Evolutionary conservation across 1,140 invertebrate species (phyloP).

Genomic region (Drosophila mauritiana): DNA sequence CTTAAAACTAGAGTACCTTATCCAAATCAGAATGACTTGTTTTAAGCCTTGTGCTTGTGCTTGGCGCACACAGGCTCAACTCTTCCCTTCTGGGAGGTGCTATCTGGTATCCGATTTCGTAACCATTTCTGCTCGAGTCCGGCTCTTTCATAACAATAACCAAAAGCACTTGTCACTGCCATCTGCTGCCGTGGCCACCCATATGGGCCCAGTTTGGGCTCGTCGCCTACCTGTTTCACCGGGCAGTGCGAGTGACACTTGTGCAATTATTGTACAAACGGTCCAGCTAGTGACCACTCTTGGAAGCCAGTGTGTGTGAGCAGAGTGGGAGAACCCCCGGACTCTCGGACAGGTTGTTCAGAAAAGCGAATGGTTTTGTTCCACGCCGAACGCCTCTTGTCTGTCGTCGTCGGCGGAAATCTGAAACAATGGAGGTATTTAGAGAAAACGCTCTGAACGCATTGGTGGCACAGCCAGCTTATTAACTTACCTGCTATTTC

Average conservation of each 20-base stretch:
- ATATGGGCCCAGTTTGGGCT: constrained; percentile 41
- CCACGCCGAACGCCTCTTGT: constrained; percentile 11
- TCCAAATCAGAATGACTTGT: neutral
- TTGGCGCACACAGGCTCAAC: neutral
- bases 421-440: constrained; percentile 70
- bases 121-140: constrained; percentile 27
- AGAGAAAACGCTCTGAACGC: constrained; percentile 68
- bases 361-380: constrained; percentile 27
- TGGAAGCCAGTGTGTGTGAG: constrained; percentile 8
- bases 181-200: constrained; percentile 31
- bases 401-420: constrained; percentile 38
- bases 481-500: constrained; percentile 76
- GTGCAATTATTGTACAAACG: constrained; percentile 72
- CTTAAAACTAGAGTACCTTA: neutral
- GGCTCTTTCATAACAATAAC: constrained; percentile 39
- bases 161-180: constrained; percentile 38
- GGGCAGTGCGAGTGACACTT: constrained; percentile 60
- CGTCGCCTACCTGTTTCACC: constrained; percentile 43
- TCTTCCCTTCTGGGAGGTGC: constrained; percentile 4
- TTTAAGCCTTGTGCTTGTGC: neutral
- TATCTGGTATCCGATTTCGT: constrained; percentile 28
- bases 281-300: constrained; percentile 51
- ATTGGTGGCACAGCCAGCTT: constrained; percentile 39
- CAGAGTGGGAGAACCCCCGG: constrained; percentile 13
- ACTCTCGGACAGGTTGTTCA: constrained; percentile 23